Conservation (phyloP, 1,140 invertebrate genomes). For the Saxidomus purpurata region DNA sequence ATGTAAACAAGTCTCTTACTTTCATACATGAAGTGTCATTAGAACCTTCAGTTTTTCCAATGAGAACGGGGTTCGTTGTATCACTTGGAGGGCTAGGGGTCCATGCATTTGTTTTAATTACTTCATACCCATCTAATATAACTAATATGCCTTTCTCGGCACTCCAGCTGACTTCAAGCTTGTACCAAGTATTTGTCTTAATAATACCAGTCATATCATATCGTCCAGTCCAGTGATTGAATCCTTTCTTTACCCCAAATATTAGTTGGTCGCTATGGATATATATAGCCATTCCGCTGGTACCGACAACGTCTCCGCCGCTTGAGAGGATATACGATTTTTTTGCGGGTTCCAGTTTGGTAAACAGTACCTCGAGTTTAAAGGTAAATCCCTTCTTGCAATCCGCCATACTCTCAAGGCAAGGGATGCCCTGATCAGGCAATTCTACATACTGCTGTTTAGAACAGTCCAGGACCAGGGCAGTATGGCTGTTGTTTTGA, state of each 20-base stretch:
- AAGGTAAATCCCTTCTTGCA: conserved; percentile 63
- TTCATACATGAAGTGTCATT: conserved; percentile 54
- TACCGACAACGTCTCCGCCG: conserved; percentile 14
- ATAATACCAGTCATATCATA: conserved; percentile 31
- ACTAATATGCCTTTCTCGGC: conserved; percentile 4
- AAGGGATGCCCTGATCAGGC: conserved; percentile 53
- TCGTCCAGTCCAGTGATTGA: conserved; percentile 2
- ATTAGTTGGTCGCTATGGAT: conserved; percentile 37
- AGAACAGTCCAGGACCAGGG: conserved; percentile 36
- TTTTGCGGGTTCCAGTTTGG: conserved; percentile 15
- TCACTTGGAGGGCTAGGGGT: conserved; percentile 14
- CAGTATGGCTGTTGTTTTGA: conserved; percentile 43
- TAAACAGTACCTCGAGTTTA: conserved; percentile 50
- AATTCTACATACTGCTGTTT: conserved; percentile 59
- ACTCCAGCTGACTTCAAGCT: conserved; percentile 48
- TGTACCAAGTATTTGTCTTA: conserved; percentile 46
- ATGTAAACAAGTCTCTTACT: conserved; percentile 55
- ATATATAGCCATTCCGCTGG: conserved; percentile 53
- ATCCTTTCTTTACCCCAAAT: conserved; percentile 40
- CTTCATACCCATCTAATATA: conserved; percentile 42
- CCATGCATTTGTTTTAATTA: background rate
- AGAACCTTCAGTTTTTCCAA: conserved; percentile 41
- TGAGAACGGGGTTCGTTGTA: conserved; percentile 47
- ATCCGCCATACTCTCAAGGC: conserved; percentile 14
- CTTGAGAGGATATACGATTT: conserved; percentile 58